Evolutionary conservation across 2,888 invertebrate species (phyloP).

Genomic region (Linyphia triangularis): DNA sequence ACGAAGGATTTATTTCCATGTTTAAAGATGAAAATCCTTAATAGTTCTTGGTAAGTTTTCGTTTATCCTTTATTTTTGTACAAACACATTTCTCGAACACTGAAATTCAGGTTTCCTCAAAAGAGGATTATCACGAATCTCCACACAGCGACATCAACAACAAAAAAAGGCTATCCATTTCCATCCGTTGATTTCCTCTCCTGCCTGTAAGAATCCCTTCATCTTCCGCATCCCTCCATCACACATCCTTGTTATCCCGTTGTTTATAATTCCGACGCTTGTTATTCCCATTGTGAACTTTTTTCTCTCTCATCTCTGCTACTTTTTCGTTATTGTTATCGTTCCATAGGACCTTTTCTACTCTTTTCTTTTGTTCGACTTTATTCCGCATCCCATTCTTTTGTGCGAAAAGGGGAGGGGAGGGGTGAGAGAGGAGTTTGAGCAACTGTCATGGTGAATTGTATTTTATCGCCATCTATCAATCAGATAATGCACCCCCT

Average conservation of each 20-base stretch:
- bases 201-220: slow-evolving; percentile 34
- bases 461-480: slow-evolving; percentile 72
- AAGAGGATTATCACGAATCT: neutral
- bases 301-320: slow-evolving; percentile 23
- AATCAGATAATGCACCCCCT: slow-evolving; percentile 68
- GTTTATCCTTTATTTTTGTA: too few species aligned
- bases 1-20: too few species aligned
- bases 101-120: neutral
- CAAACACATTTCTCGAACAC: too few species aligned
- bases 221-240: slow-evolving; percentile 43
- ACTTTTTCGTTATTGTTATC: slow-evolving; percentile 48
- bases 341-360: slow-evolving; percentile 37
- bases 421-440: slow-evolving; percentile 19
- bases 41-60: too few species aligned
- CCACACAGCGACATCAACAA: neutral
- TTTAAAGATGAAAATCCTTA: too few species aligned
- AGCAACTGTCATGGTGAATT: slow-evolving; percentile 68
- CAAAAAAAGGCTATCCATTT: slow-evolving; percentile 56
- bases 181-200: slow-evolving; percentile 28
- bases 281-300: slow-evolving; percentile 69
- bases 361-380: slow-evolving; percentile 58
- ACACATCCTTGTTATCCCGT: slow-evolving; percentile 68
- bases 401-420: slow-evolving; percentile 35
- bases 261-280: slow-evolving; percentile 73
- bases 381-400: slow-evolving; percentile 61